phyloP scores from a whole-genome alignment of 2,797 vertebrate genomes.

The Hyperoplus immaculatus region DNA sequence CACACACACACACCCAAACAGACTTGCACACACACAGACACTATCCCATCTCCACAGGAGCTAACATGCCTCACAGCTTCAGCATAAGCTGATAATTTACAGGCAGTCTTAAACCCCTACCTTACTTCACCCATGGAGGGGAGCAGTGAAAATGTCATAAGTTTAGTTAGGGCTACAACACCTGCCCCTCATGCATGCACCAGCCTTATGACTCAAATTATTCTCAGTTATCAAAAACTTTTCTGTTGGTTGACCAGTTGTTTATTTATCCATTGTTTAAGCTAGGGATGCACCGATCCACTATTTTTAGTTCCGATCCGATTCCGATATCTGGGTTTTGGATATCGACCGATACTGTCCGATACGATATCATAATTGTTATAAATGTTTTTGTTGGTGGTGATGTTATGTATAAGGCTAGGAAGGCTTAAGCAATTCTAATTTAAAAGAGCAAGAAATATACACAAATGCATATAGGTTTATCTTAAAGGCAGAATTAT shows the following conservation, averaged over 20 bases:
- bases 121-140: constrained; percentile 59
- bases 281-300: too few relatives aligned
- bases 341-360: too few relatives aligned
- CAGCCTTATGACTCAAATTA: constrained; percentile 20
- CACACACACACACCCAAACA: not conserved
- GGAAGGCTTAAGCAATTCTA: too few relatives aligned
- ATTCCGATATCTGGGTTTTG: too few relatives aligned
- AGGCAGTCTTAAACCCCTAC: constrained; percentile 48
- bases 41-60: constrained; percentile 36
- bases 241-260: not conserved
- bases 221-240: not conserved
- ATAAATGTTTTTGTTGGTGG: too few relatives aligned
- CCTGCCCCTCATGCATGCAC: constrained; percentile 65
- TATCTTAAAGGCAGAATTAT: too few relatives aligned
- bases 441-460: too few relatives aligned
- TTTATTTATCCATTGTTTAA: too few relatives aligned
- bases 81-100: constrained; percentile 69
- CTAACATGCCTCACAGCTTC: constrained; percentile 62
- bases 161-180: constrained; percentile 74
- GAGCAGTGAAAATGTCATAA: constrained; percentile 74
- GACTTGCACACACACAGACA: constrained; percentile 5
- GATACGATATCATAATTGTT: too few relatives aligned
- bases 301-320: too few relatives aligned
- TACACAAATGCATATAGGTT: too few relatives aligned
- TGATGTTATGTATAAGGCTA: too few relatives aligned